Evolutionary conservation across 2,113 vertebrate genomes (phyloP).

Genomic region (Tupaia tana): DNA sequence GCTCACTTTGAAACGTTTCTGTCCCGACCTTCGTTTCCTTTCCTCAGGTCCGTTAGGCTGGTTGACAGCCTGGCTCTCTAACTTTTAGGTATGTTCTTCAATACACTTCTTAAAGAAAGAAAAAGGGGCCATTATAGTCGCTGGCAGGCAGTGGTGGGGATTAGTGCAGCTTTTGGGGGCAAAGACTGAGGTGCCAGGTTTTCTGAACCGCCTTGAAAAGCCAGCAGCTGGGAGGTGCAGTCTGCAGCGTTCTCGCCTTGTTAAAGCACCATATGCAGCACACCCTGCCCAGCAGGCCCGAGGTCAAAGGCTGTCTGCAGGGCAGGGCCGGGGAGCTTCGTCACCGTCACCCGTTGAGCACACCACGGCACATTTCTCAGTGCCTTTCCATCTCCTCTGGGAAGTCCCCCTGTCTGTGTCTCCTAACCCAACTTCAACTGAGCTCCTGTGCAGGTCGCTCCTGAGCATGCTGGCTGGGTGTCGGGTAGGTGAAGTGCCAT

Average conservation of each 20-base stretch:
- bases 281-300: no score
- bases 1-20: no score
- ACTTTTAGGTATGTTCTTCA: background rate
- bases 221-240: background rate
- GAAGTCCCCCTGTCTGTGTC: background rate
- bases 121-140: background rate
- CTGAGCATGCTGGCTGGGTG: no score
- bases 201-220: background rate
- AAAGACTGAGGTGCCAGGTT: accelerated
- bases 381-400: accelerated
- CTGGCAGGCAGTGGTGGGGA: background rate
- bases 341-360: accelerated
- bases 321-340: accelerated
- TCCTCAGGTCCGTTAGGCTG: no score
- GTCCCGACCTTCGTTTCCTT: background rate
- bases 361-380: background rate
- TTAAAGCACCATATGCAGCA: background rate
- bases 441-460: accelerated
- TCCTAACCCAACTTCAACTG: accelerated
- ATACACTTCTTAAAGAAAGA: background rate
- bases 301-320: background rate
- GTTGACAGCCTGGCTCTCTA: background rate
- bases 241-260: background rate
- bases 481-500: accelerated
- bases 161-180: background rate